Conservation (phyloP, 2,113 vertebrate species). For the Hippoglossus stenolepis region DNA sequence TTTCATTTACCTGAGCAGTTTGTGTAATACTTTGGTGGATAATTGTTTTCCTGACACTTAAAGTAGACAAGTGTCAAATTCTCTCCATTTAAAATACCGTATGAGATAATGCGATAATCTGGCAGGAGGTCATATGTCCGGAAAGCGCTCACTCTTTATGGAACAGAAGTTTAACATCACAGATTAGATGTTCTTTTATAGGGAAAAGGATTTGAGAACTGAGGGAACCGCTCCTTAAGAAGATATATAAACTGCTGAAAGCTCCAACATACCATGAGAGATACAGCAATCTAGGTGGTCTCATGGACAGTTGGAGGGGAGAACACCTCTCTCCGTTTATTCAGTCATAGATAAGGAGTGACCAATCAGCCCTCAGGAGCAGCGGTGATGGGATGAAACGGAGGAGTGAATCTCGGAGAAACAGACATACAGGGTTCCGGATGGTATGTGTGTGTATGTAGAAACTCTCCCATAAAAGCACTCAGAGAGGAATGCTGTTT, state of each 20-base stretch:
- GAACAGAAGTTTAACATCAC: background rate
- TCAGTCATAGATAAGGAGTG: conserved; percentile 63
- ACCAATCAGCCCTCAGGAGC: conserved; percentile 31
- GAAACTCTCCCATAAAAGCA: conserved; percentile 75
- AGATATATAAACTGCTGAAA: conserved; percentile 41
- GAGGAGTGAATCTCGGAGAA: conserved; percentile 39
- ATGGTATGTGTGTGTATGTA: conserved; percentile 61
- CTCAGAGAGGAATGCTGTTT: conserved; percentile 78
- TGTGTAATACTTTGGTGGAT: too few relatives aligned
- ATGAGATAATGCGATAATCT: background rate
- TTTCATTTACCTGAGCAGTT: too few relatives aligned
- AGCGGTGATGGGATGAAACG: conserved; percentile 18
- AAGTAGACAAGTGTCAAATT: background rate
- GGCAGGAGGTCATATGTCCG: background rate
- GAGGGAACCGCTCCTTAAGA: conserved; percentile 10
- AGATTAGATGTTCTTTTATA: conserved; percentile 6
- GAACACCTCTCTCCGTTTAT: conserved; percentile 59
- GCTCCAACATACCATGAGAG: conserved; percentile 22
- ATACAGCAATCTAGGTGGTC: conserved; percentile 63
- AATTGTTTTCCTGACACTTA: background rate
- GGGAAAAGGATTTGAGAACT: conserved; percentile 21
- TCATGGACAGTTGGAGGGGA: conserved; percentile 40
- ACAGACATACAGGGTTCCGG: conserved; percentile 24
- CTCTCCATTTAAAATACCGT: too few relatives aligned
- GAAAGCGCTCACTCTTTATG: background rate